phyloP scores from a whole-genome alignment of 2,113 vertebrate species.

The Burhinus bistriatus region DNA sequence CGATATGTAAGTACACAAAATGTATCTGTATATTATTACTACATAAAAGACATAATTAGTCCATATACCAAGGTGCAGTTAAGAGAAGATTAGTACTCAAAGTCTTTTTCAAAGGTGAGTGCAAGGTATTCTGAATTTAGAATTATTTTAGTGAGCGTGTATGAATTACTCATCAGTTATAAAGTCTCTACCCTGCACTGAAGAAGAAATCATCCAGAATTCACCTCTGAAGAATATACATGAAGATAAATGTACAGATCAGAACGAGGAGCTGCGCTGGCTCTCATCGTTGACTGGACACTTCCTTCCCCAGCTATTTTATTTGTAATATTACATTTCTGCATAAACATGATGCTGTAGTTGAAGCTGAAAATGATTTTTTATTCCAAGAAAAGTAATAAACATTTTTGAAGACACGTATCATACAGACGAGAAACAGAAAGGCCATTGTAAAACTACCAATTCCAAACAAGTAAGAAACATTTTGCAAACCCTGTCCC shows the following conservation, averaged over 20 bases:
- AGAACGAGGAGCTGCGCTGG: background rate
- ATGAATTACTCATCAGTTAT: background rate
- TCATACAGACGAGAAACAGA: background rate
- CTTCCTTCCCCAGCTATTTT: background rate
- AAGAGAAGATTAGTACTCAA: background rate
- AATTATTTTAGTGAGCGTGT: background rate
- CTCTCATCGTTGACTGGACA: background rate
- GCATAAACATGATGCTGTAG: background rate
- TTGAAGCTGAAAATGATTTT: background rate
- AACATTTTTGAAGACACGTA: background rate
- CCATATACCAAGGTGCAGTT: background rate
- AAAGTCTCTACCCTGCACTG: background rate
- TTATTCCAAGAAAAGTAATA: background rate
- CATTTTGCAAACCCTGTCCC: background rate
- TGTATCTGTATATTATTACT: background rate
- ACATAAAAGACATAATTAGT: background rate
- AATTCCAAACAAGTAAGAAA: background rate
- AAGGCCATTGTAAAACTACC: background rate
- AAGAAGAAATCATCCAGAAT: background rate
- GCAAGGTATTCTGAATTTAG: background rate
- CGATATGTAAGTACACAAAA: background rate
- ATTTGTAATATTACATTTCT: background rate
- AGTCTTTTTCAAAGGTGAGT: background rate
- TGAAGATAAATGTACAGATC: background rate
- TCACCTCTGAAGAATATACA: background rate